These are phyloP conservation scores for Mormyrus iriodes DNA, from an alignment of 2,113 vertebrate species.

Conservation along the genomic window DNA sequence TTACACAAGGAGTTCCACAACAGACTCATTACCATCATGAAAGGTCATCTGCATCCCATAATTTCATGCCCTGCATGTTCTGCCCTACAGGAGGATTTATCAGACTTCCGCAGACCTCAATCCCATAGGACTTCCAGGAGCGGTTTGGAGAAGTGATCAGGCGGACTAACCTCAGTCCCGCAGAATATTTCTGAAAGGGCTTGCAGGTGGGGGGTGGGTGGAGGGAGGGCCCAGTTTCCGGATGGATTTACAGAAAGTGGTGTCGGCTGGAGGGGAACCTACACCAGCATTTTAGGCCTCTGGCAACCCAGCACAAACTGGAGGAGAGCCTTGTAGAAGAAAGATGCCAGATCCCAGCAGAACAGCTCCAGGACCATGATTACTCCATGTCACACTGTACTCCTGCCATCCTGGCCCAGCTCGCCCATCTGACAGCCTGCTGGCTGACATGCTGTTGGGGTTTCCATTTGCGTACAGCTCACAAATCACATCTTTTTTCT, in stretches of 20 bases:
- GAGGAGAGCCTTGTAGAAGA: not conserved
- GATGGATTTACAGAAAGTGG: not conserved
- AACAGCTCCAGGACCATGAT: not conserved
- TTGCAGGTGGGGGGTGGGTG: not conserved
- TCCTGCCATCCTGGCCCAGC: not conserved
- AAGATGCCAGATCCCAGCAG: not conserved
- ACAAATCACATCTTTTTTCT: not conserved
- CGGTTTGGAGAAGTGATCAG: not conserved
- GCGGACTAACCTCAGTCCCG: not conserved
- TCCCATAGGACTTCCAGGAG: not conserved
- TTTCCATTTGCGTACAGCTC: not conserved
- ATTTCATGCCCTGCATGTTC: not conserved
- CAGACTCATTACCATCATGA: not conserved
- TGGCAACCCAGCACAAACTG: not conserved
- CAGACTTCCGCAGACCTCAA: not conserved
- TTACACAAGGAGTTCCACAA: not conserved
- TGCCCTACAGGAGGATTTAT: not conserved
- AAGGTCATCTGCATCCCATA: not conserved
- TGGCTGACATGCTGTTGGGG: not conserved
- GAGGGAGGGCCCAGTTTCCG: not conserved
- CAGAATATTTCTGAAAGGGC: not conserved
- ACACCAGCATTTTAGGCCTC: not conserved
- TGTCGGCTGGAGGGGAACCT: not conserved
- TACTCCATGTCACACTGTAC: not conserved
- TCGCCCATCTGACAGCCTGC: not conserved